Evolutionary conservation across 2,797 vertebrate genomes (phyloP), one percentile per base, ranked within the genome.

Genomic region (Diplodus puntazzo): DNA sequence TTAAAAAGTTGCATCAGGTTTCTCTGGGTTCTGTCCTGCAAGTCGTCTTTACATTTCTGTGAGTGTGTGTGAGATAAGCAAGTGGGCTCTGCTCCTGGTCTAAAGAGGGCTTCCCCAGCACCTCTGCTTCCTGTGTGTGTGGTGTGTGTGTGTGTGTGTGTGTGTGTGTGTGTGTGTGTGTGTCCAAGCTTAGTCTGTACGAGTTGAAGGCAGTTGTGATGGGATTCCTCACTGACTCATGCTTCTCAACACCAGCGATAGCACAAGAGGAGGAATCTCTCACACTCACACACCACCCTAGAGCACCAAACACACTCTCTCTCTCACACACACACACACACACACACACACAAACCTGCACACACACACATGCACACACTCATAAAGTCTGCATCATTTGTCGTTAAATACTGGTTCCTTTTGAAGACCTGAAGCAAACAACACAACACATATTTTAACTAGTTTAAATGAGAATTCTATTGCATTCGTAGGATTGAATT

Each of bases 101-200:
- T 64, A 12, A 68, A 81, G 67, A 75, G 84, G 88, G 80, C 45
- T 92, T 92, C 89, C 82, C 89, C 81, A 45, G 75, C 83, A 76
- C 86, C 73, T 89, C 69, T 52, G 43, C 66, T 87, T 87, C 85
- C 83, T 69, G 23, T 61, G 66, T 81, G 48, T 8, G 25, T 52
- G 78, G 74, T 79, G 79, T 34, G 30, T 34, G 27, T 30, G 27
- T 30, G 27, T 30, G 48, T 8, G 25, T 52, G 78, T 65, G 74
- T 79, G 79, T 34, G 30, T 34, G 27, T 30, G 27, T 30, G 27
- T 30, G 27, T 30, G 30, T 34, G 30, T 34, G 30, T 34, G 34
- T 34, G 34, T 34, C 34, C 34, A 9, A 34, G 34, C 34, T 34
- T 34, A 34, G 34, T 34, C 34, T 34, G 8, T 9, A 34, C 34